A percentile compares a stretch with the other conserved stretches of the same genome.
Conservation (phyloP, 2,888 invertebrate species). For the Leucophenga maculata region DNA sequence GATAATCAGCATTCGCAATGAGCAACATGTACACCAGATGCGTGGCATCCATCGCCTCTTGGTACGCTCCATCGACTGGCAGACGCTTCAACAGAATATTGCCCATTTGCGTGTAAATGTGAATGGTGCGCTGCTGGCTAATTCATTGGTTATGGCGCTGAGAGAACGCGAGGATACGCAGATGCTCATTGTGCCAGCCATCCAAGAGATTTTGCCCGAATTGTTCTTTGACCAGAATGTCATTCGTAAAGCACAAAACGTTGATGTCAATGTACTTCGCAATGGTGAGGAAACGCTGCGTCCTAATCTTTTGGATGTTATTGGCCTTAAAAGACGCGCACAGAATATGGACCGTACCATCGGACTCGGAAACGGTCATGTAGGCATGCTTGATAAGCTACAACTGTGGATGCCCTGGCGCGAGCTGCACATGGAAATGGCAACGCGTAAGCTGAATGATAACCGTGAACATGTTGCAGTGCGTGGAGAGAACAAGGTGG, state of each 20-base stretch:
- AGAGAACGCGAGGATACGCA: conserved; percentile 58
- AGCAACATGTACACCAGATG: conserved; percentile 55
- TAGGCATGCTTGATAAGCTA: conserved; percentile 33
- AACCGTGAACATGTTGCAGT: conserved; percentile 3
- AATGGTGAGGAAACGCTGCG: conserved; percentile 28
- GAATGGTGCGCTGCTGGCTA: conserved; percentile 59
- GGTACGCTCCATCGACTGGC: conserved; percentile 54
- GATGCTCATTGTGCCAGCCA: conserved; percentile 54
- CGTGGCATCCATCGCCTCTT: conserved; percentile 59
- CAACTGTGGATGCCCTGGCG: conserved; percentile 58
- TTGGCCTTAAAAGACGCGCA: conserved; percentile 39
- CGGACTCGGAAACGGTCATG: conserved; percentile 39
- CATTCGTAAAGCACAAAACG: conserved; percentile 40
- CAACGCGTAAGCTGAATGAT: conserved; percentile 28
- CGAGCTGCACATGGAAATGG: conserved; percentile 51
- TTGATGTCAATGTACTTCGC: conserved; percentile 28
- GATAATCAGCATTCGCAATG: conserved; percentile 47
- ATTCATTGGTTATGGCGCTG: conserved; percentile 53
- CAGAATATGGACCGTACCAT: not conserved
- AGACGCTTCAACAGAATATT: conserved; percentile 53
- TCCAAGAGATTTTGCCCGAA: conserved; percentile 59
- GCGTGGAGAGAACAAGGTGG: conserved; percentile 35
- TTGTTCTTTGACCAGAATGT: conserved; percentile 48
- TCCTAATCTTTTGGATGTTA: conserved; percentile 51
- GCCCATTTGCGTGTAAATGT: conserved; percentile 53